Percentiles rank a stretch among this genome's conserved stretches.
Conservation (phyloP, 92 coral and sea anemone species). For the Scolanthus callimorphus region DNA sequence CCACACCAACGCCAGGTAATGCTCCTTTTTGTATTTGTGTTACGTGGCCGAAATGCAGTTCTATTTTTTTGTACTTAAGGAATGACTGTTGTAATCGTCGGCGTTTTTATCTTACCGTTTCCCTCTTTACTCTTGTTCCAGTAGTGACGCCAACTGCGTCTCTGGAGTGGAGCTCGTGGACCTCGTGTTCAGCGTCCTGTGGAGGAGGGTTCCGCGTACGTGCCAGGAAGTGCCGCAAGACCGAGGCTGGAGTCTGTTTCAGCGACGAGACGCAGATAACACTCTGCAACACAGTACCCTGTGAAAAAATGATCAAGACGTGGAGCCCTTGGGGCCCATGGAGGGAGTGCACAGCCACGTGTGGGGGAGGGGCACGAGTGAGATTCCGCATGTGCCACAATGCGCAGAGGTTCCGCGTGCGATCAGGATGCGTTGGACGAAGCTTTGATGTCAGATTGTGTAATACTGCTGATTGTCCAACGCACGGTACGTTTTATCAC, state of each 20-base stretch:
- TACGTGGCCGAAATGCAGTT: too few relatives aligned
- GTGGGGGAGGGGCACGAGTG: constrained; percentile 72
- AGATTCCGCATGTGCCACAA: constrained; percentile 61
- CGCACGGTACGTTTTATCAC: too few relatives aligned
- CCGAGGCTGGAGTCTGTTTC: constrained; percentile 19
- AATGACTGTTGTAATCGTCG: too few relatives aligned
- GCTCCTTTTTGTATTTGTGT: too few relatives aligned
- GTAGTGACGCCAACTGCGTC: not conserved
- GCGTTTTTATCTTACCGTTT: not conserved
- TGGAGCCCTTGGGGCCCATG: constrained; percentile 78
- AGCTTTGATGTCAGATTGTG: constrained; percentile 53
- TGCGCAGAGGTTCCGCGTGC: constrained; percentile 7
- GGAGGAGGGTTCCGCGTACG: constrained; percentile 86
- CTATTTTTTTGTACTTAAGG: too few relatives aligned
- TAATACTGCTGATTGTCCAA: constrained; percentile 12
- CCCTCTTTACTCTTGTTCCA: not conserved
- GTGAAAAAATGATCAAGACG: constrained; percentile 37
- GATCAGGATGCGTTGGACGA: constrained; percentile 53
- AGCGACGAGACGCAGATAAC: constrained; percentile 47
- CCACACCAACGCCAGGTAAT: too few relatives aligned
- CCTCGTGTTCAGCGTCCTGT: constrained; percentile 76
- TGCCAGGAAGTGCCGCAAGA: constrained; percentile 45
- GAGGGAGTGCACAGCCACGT: constrained; percentile 66
- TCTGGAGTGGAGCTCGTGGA: constrained; percentile 75
- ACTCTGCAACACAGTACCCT: constrained; percentile 45